A percentile compares a stretch with the other conserved stretches of the same genome.
These are phyloP conservation scores for Styela clava DNA, from an alignment of 23 tunicate genomes.

Conservation along the genomic window DNA sequence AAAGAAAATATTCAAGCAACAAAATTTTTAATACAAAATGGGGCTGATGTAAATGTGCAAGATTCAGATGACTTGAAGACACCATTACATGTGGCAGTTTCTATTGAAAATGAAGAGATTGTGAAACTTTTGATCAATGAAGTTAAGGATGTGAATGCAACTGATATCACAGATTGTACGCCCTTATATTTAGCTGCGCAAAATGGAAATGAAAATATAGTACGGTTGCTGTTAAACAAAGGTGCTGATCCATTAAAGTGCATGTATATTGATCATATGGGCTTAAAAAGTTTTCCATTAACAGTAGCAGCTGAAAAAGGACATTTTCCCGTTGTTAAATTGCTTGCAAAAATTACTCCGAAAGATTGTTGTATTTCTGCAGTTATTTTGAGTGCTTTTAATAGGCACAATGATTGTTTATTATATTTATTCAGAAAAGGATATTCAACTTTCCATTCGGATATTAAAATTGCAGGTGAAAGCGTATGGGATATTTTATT, in stretches of 20 bases:
- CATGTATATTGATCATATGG: not conserved
- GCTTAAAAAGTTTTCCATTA: not conserved
- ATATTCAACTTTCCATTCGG: not conserved
- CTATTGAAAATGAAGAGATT: constrained; percentile 11
- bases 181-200: constrained; percentile 51
- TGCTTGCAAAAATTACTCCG: not conserved
- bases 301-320: constrained; percentile 1
- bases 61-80: constrained; percentile 33
- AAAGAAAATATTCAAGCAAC: constrained; percentile 12
- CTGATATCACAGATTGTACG: constrained; percentile 38
- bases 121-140: constrained; percentile 12
- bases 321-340: not conserved
- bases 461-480: not conserved
- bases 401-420: not conserved
- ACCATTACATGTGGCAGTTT: constrained; percentile 39
- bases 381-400: not conserved
- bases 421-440: not conserved
- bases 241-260: constrained; percentile 36
- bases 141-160: constrained; percentile 39
- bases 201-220: not conserved
- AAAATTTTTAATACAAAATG: constrained; percentile 7
- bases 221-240: constrained; percentile 3
- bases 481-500: not conserved
- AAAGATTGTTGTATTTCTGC: not conserved
- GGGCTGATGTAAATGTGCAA: constrained; percentile 16